Conservation (phyloP, 1,140 invertebrate species). For the Bombus terrestris region DNA sequence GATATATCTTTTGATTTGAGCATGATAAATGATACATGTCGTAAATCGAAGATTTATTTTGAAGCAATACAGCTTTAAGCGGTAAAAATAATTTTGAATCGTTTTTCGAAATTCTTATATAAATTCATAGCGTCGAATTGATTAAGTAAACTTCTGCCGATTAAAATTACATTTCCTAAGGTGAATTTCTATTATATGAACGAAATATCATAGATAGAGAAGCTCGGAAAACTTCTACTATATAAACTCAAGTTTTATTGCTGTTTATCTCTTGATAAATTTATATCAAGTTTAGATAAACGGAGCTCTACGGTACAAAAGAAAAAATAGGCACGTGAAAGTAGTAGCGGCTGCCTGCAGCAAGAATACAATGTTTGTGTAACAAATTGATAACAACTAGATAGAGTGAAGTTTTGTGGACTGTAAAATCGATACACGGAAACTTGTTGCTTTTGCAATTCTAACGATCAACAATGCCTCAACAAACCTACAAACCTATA, state of each 20-base stretch:
- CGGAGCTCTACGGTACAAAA: not conserved
- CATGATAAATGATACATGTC: too few species aligned
- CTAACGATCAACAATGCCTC: not conserved
- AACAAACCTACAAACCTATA: too few species aligned
- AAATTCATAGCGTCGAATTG: not conserved
- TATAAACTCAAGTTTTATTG: not conserved
- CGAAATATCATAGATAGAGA: not conserved
- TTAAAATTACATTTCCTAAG: not conserved
- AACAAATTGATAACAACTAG: not conserved
- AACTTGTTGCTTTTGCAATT: conserved; percentile 23
- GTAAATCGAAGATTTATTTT: too few species aligned
- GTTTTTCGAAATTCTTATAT: not conserved
- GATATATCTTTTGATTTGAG: too few species aligned
- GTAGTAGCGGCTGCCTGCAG: too few species aligned
- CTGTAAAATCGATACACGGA: not conserved
- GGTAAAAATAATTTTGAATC: not conserved
- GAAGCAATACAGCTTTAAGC: too few species aligned
- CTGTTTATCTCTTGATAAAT: not conserved
- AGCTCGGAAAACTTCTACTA: not conserved
- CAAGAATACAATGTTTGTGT: not conserved
- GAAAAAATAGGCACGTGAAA: not conserved
- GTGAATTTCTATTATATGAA: not conserved
- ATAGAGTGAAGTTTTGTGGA: not conserved
- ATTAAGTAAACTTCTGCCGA: not conserved
- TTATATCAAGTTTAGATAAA: not conserved